Percentiles rank a stretch among this genome's conserved stretches.
Conservation (phyloP, 2,888 invertebrate genomes). For the Zootermopsis nevadensis region DNA sequence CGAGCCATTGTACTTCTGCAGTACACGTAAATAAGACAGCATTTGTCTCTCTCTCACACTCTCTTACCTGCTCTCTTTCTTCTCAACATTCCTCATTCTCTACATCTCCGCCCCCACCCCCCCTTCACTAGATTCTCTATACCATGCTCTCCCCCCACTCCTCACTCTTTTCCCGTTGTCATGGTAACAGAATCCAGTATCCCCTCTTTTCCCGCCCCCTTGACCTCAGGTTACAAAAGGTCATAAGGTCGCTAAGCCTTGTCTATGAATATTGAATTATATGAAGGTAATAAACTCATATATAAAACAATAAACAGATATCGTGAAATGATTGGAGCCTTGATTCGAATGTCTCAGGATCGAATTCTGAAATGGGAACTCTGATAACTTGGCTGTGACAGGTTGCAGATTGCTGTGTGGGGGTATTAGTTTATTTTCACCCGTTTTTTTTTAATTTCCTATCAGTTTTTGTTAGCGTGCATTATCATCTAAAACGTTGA, state of each 20-base stretch:
- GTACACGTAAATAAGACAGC: not conserved
- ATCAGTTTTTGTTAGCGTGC: no score
- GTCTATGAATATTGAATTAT: slow-evolving; percentile 14
- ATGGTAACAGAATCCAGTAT: slow-evolving; percentile 30
- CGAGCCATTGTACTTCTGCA: no score
- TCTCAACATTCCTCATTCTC: not conserved
- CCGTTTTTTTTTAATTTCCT: no score
- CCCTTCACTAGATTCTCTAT: not conserved
- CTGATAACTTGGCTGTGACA: no score
- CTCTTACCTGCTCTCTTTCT: not conserved
- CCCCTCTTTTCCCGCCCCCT: not conserved
- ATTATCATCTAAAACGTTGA: no score
- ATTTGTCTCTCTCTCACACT: not conserved
- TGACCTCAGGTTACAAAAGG: slow-evolving; percentile 29
- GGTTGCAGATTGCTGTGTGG: no score
- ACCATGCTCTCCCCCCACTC: not conserved
- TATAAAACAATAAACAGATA: not conserved
- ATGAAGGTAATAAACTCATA: not conserved
- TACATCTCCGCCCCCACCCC: not conserved
- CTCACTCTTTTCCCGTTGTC: slow-evolving; percentile 15
- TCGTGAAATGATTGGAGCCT: not conserved
- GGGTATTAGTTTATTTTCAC: no score
- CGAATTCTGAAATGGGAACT: not conserved
- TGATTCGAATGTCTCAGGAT: not conserved
- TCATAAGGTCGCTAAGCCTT: slow-evolving; percentile 17